phyloP scores from a whole-genome alignment of 2,797 vertebrate genomes.

The Simalia tracyae region DNA sequence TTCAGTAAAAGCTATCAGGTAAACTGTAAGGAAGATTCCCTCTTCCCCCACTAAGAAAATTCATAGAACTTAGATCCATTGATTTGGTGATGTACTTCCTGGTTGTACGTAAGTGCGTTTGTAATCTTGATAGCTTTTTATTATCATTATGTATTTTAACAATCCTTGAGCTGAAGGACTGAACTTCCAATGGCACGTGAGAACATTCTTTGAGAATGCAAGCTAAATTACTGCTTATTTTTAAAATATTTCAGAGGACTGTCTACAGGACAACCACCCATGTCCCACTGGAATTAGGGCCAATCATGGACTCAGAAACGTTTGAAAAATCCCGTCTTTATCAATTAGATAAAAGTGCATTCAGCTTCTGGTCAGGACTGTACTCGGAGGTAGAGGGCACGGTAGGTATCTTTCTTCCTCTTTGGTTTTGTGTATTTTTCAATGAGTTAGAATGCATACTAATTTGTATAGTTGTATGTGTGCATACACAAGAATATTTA shows the following conservation, averaged over 20 bases:
- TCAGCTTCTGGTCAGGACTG: conserved; percentile 97
- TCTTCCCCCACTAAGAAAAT: neutral
- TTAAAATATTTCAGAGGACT: conserved; percentile 78
- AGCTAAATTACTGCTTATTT: neutral
- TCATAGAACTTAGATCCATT: neutral
- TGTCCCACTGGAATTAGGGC: conserved; percentile 89
- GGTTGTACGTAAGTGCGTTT: neutral
- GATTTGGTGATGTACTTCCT: neutral
- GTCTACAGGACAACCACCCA: conserved; percentile 88
- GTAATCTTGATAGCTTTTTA: neutral
- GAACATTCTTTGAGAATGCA: neutral
- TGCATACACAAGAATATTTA: neutral
- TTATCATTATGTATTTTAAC: neutral
- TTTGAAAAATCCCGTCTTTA: conserved; percentile 98
- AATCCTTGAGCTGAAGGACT: neutral
- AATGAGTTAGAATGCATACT: neutral
- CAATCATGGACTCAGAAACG: conserved; percentile 96
- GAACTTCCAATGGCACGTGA: neutral
- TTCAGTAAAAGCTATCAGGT: neutral
- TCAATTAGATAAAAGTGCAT: conserved; percentile 98
- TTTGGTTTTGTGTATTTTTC: neutral
- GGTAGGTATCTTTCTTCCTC: conserved; percentile 76
- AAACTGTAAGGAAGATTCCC: neutral
- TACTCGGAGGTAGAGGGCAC: conserved; percentile 96
- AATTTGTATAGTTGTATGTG: neutral